These are phyloP conservation scores for Dromococcyx pavoninus DNA, from an alignment of 2,797 vertebrate genomes.

Conservation along the genomic window DNA sequence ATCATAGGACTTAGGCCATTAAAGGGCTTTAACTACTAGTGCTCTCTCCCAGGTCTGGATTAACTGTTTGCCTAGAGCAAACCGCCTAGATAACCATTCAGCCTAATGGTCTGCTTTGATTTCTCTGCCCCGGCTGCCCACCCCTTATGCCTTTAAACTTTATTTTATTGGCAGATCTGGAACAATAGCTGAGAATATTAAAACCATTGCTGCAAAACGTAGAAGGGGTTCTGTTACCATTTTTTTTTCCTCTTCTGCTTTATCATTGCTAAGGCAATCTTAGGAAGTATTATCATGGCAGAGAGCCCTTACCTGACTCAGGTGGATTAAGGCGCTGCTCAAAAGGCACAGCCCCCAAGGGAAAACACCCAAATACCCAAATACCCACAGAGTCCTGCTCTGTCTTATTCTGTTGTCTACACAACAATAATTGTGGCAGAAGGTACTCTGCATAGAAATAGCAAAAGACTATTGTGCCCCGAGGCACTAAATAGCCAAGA, in stretches of 20 bases:
- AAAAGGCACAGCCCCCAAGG: neutral
- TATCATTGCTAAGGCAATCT: neutral
- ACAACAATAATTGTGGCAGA: neutral
- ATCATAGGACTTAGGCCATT: slow-evolving; percentile 99
- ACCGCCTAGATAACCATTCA: slow-evolving; percentile 89
- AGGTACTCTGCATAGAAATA: slow-evolving; percentile 43
- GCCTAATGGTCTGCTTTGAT: slow-evolving; percentile 95
- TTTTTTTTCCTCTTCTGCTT: neutral
- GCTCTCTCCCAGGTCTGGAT: slow-evolving; percentile 97
- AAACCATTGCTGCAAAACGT: neutral
- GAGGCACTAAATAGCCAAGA: neutral
- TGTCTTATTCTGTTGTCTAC: neutral
- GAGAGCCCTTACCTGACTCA: neutral
- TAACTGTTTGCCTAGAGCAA: slow-evolving; percentile 93
- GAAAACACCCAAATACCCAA: neutral
- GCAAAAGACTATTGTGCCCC: neutral
- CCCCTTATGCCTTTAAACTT: slow-evolving; percentile 26
- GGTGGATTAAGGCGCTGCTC: slow-evolving; percentile 6
- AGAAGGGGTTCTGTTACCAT: neutral
- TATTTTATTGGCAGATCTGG: slow-evolving; percentile 7
- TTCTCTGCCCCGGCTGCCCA: slow-evolving; percentile 73
- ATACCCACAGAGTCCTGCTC: neutral
- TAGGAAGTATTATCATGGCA: neutral
- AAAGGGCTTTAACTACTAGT: slow-evolving; percentile 97
- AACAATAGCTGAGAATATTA: slow-evolving; percentile 25